Percentiles rank a stretch among this genome's conserved stretches.
Evolutionary conservation across 2,888 invertebrate species (phyloP).

Genomic region (Automeris io): DNA sequence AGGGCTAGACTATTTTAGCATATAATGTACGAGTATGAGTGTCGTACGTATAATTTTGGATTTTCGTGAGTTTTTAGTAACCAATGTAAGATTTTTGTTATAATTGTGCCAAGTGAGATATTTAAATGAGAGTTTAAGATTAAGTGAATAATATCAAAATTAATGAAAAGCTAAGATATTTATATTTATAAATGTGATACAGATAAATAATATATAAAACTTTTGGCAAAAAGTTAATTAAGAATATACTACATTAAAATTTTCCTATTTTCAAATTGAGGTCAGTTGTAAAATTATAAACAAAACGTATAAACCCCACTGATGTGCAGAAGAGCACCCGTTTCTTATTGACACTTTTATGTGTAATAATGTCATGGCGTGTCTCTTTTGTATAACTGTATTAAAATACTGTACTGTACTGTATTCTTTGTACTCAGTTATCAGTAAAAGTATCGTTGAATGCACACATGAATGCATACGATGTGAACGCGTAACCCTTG

Average conservation of each 20-base stretch:
- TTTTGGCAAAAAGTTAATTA: conserved; percentile 57
- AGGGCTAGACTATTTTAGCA: conserved; percentile 51
- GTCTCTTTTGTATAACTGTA: too few relatives aligned
- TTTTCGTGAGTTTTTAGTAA: conserved; percentile 51
- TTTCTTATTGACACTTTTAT: too few relatives aligned
- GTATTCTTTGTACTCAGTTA: too few relatives aligned
- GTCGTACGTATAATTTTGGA: conserved; percentile 47
- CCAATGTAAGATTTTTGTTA: conserved; percentile 67
- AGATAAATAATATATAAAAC: conserved; percentile 71
- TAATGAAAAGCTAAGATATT: conserved; percentile 67
- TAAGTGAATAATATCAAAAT: conserved; percentile 75
- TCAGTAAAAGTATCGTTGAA: too few relatives aligned
- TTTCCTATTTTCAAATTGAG: conserved; percentile 47
- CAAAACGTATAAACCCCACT: too few relatives aligned
- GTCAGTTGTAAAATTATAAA: conserved; percentile 40
- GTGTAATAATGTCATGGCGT: too few relatives aligned
- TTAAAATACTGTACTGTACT: too few relatives aligned
- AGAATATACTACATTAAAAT: conserved; percentile 54
- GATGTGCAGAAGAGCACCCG: too few relatives aligned
- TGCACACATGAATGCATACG: too few relatives aligned
- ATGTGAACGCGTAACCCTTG: too few relatives aligned
- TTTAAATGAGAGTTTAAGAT: conserved; percentile 71
- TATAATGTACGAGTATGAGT: conserved; percentile 43
- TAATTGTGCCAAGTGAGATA: conserved; percentile 76
- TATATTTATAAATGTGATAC: conserved; percentile 68